Base-by-base conservation (phyloP, 2,113 vertebrate species). In the Callipepla squamata region DNA sequence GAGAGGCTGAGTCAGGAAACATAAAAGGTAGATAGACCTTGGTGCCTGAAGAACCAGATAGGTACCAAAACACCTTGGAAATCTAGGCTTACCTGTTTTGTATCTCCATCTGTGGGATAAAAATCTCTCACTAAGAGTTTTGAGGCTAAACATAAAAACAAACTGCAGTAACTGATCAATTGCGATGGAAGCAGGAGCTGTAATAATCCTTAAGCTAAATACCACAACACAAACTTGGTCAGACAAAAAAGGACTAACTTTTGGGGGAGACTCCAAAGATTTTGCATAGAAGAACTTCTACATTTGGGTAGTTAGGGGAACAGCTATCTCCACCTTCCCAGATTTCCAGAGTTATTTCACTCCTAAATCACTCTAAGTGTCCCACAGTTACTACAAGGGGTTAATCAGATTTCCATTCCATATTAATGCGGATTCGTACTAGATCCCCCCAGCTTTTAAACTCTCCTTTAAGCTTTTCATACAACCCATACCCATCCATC, bases 211-310 rank as follows among this genome's bases (percentile, higher is more conserved):
- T 36, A 76, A 89, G 70, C 9, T 38, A 51, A 68, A 45, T 16
- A 47, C 11, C 0, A 0, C 19, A n/a, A 70, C n/a, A 73, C 6
- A 48, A 79, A 57, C 17, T n/a, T 36, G 21, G 14, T 25, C 22
- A 51, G 59, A 61, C 8, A 48, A 57, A 82, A 36, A 36, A 50
- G 7, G 26, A 25, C 5, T 25, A 65, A 36, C 30, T 38, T 34
- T 26, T 5, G 55, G 40, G 30, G 9, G 25, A 51, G 19, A 20
- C 25, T 87, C 65, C 44, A 73, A 42, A 80, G 44, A 36, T 32
- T 63, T 78, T 6, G 9, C 3, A 2, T 18, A 72, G 44, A 77
- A 72, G 19, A 81, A 34, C 23, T 62, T 80, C 70, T 70, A 66
- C n/a, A 86, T 77, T 28, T 50, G 34, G 11, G 62, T 36, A 53